phyloP scores from a whole-genome alignment of 2,888 invertebrate genomes.

The Muschampia plurimacula region DNA sequence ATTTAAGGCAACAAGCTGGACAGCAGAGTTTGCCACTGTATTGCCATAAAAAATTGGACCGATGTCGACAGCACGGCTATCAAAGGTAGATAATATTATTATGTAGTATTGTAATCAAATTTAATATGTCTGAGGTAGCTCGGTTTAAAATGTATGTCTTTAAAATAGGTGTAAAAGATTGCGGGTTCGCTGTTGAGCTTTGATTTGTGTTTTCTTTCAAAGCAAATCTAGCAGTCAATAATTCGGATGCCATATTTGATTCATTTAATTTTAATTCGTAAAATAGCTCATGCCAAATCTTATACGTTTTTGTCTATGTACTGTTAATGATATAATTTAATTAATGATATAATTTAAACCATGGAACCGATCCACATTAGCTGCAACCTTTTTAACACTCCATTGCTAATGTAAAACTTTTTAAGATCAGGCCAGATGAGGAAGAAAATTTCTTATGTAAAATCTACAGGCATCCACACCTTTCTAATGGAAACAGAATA shows the following conservation, averaged over 20 bases:
- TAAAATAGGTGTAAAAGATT: too few species aligned
- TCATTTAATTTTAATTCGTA: too few species aligned
- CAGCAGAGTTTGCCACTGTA: constrained; percentile 25
- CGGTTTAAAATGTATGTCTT: too few species aligned
- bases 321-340: too few species aligned
- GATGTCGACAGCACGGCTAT: constrained; percentile 17
- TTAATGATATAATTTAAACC: background rate
- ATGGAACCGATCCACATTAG: constrained; percentile 4
- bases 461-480: too few species aligned
- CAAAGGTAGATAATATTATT: constrained; percentile 18
- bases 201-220: background rate
- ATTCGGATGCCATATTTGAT: too few species aligned
- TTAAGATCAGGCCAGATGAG: too few species aligned
- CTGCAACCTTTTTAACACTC: background rate
- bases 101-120: background rate
- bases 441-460: too few species aligned
- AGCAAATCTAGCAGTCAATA: background rate
- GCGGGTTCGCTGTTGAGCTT: background rate
- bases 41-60: constrained; percentile 34
- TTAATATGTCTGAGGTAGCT: background rate
- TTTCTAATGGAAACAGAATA: too few species aligned
- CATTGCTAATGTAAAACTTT: too few species aligned
- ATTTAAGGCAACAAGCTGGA: constrained; percentile 16
- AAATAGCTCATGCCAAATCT: too few species aligned
- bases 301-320: too few species aligned